Base-by-base conservation (phyloP, 2,797 vertebrate genomes). In the Acanthurus tractus region DNA sequence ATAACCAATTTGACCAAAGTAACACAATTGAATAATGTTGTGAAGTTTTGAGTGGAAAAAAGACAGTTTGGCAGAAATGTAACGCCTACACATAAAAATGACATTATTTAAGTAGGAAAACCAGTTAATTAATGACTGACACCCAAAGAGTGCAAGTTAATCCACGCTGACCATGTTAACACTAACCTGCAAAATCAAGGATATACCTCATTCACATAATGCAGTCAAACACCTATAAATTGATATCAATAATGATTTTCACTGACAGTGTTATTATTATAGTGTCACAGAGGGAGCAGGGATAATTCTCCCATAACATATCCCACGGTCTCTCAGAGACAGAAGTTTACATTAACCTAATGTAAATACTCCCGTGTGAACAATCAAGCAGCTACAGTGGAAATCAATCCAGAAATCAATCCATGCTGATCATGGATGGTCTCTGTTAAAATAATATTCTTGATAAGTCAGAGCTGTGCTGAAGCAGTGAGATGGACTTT, bases 171-270 rank as follows among this genome's bases (percentile, higher is more conserved):
- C 92, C 88, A 84, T 82, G 78, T 92, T 61, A 86, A 79, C 87
- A 88, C 93, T 90, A 84, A 90, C 83, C 93, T 95, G 95, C 91
- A 94, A 93, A 89, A 94, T 92, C 93, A 94, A 55, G 88, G 87
- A 53, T 89, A 94, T 91, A 90, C 90, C 90, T 92, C 68, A 52
- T 67, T 63, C 88, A 81, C 69, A 88, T 87, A 75, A 85, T 29
- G 29, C 86, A 92, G 82, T 70, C 72, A 82, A 66, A 83, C 79
- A 40, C n/a, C 9, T 48, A 55, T 42, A 46, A 42, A 69, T 13
- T 56, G n/a, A 74, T 81, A 54, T 73, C 52, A 70, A 36, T 62
- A 62, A 78, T 54, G 34, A 20, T 62, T 66, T 70, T 40, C 54
- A 22, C 23, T 61, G 49, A 23, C 23, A 23, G 45, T 25, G n/a